Percentiles rank a stretch among this genome's conserved stretches.
Evolutionary conservation across 2,888 invertebrate genomes (phyloP).

Genomic region (Erebia aethiops): DNA sequence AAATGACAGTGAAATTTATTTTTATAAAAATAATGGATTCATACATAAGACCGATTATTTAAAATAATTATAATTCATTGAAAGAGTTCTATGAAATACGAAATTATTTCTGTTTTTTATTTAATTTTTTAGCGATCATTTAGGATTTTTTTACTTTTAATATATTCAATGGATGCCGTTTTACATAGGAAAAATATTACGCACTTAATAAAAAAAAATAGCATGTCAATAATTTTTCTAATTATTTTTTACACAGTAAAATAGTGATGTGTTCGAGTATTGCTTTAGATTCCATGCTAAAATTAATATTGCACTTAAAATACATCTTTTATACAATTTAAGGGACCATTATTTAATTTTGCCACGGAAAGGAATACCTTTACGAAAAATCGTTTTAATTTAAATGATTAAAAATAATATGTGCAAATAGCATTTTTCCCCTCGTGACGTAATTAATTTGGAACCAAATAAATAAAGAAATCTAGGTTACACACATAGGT

Average conservation of each 20-base stretch:
- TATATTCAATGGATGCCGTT: background rate
- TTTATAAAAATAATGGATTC: constrained; percentile 6
- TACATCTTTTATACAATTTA: constrained; percentile 38
- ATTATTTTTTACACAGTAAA: constrained; percentile 32
- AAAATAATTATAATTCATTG: background rate
- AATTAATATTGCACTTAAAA: constrained; percentile 75
- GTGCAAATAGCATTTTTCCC: too few species aligned
- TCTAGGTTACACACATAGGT: constrained; percentile 7
- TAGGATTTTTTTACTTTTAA: too few species aligned
- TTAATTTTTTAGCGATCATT: too few species aligned
- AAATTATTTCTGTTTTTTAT: too few species aligned
- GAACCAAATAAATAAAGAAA: constrained; percentile 26
- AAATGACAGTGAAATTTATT: constrained; percentile 11
- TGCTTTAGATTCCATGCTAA: constrained; percentile 66
- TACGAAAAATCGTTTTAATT: background rate
- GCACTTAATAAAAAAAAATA: constrained; percentile 9
- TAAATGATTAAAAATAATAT: background rate
- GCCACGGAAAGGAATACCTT: background rate
- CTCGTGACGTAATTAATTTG: constrained; percentile 21
- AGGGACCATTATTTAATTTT: background rate
- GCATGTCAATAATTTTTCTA: constrained; percentile 18
- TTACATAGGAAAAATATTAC: background rate
- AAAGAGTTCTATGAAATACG: background rate
- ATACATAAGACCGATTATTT: background rate
- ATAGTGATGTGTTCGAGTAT: constrained; percentile 70